A percentile compares a stretch with the other conserved stretches of the same genome.
These are phyloP conservation scores for Calypte anna DNA, from an alignment of 2,113 vertebrate genomes.

Conservation along the genomic window DNA sequence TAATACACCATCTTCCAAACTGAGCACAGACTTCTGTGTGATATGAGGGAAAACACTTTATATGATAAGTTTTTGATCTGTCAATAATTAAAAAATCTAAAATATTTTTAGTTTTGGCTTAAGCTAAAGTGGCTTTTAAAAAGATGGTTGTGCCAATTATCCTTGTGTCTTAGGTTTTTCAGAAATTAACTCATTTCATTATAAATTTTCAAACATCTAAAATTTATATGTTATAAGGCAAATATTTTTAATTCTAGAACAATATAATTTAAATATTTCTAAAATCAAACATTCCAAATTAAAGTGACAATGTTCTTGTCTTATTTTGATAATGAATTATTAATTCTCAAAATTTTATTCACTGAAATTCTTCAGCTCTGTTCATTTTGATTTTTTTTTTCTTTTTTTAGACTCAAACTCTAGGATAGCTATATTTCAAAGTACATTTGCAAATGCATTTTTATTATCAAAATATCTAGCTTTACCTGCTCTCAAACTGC, in stretches of 20 bases:
- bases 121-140: not conserved
- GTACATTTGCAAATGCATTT: not conserved
- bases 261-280: not conserved
- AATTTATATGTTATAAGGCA: not conserved
- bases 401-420: not conserved
- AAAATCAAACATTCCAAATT: not conserved
- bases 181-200: not conserved
- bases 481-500: not conserved
- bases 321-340: not conserved
- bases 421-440: not conserved
- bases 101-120: not conserved
- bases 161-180: not conserved
- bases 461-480: not conserved
- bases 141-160: not conserved
- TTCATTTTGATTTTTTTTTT: not conserved
- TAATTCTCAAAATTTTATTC: not conserved
- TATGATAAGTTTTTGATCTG: not conserved
- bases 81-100: not conserved
- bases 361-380: not conserved
- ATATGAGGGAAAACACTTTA: not conserved
- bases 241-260: not conserved
- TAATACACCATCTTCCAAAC: slow-evolving; percentile 40
- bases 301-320: not conserved
- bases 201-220: not conserved
- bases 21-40: slow-evolving; percentile 25